Evolutionary conservation across 2,797 vertebrate genomes (phyloP), one percentile per base, ranked within the genome.

Genomic region (Cheirogaleus major): DNA sequence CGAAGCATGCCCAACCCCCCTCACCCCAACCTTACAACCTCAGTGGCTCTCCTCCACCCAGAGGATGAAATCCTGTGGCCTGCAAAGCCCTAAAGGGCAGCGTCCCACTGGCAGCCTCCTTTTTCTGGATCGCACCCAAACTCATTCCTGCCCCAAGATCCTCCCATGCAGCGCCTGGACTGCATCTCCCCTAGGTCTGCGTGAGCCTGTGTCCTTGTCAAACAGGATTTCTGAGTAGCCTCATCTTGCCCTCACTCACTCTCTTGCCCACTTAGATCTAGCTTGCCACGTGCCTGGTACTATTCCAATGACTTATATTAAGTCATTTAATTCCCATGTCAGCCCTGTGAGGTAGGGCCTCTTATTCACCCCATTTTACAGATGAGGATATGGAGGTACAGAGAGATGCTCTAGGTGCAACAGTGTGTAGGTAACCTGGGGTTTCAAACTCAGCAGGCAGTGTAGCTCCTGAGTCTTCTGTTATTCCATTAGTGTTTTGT

Each of bases 401-500:
- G 30, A 41, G n/a, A 61, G 25, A 1, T 20, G 63, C 63, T 65
- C 32, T n/a, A 7, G 52, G 41, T 20, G 2, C 76, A 59, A 0
- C 57, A 22, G 69, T 15, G 14, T 2, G 0, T 2, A 2, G 70
- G 14, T 27, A 59, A 69, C 18, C 57, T 25, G 14, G n/a, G 25
- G n/a, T 52, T 75, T 73, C 22, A 30, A 5, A 52, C 67, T 75
- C 25, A 7, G 23, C 5, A 30, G 7, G 10, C 27, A 10, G 35
- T 35, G 18, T 38, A 45, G 45, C 79, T 72, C 27, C 79, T 3
- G 32, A 32, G 14, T 45, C 81, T 18, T 65, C 55, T 52, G 57
- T 7, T 23, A 20, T 4, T 59, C 18, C 41, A 1, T 55, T 55
- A 23, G 30, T 15, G n/a, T 83, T 78, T 92, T 55, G 25, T 41